Base-by-base conservation (phyloP, 2,113 vertebrate genomes). In the Poicephalus meyeri region DNA sequence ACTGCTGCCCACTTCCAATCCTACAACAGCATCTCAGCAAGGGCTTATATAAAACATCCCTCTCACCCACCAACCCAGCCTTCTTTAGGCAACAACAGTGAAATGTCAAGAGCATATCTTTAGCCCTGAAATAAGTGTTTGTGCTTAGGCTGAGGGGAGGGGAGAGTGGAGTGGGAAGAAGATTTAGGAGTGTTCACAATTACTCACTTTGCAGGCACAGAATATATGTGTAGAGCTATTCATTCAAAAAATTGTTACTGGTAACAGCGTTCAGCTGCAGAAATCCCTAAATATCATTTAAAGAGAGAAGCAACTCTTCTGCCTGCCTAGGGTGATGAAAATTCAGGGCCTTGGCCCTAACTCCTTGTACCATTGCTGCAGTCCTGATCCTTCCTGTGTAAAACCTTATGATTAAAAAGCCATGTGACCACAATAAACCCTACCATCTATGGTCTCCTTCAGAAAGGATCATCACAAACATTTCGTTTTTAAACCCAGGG, bases 91-190 rank as follows among this genome's bases (percentile, higher is more conserved):
- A 95, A 77, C 73, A 89, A 93, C 42, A 87, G 90, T 91, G 85
- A 95, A 95, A 93, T 65, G 53, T 80, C 88, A 93, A 81, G 35
- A 86, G 50, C 79, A 7, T 92, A 91, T 84, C 66, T 92, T 72
- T 60, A 91, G 39, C 39, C 35, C 55, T 82, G 71, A 91, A 95
- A 72, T 80, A 58, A 86, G 39, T 35, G 41, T 69, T 92, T 94
- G 91, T 92, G 39, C 65, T 91, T 84, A 33, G 41, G 50, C 55
- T 82, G 55, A 64, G 20, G 50, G 26, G 56, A 24, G 33, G 33
- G 69, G 65, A 84, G 53, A 77, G 20, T 31, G 9, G 37, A 88
- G 90, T 69, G 74, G 73, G 82, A 93, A 91, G 80, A 80, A 84
- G 20, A 78, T 7, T 71, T 56, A 87, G 35, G 41, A 84, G 16